Conservation (phyloP, 2,113 vertebrate genomes). For the Sinosuthora webbiana region DNA sequence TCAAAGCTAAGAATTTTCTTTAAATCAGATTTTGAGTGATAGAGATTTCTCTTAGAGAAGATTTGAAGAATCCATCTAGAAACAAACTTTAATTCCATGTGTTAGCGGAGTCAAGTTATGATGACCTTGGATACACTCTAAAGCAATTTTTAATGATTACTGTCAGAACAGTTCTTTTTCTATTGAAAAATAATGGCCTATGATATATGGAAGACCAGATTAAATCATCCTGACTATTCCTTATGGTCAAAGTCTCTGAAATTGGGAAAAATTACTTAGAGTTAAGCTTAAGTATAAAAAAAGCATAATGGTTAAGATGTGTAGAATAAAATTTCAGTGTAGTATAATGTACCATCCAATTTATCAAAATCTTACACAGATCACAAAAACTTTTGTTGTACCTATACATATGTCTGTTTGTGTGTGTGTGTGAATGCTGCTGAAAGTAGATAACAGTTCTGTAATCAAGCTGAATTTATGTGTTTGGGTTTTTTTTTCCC, state of each 20-base stretch:
- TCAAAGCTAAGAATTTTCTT: neutral
- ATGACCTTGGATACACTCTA: neutral
- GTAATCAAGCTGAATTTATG: neutral
- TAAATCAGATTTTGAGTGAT: neutral
- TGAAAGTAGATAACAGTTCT: neutral
- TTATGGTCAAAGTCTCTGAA: neutral
- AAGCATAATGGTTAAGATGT: neutral
- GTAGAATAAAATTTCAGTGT: neutral
- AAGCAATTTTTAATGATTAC: conserved; percentile 12
- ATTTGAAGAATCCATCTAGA: neutral
- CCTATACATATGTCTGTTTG: neutral
- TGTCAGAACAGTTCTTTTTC: neutral
- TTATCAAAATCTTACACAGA: neutral
- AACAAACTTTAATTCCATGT: neutral
- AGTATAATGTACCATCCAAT: neutral
- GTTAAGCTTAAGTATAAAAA: neutral
- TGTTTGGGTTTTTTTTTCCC: neutral
- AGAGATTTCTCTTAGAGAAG: neutral
- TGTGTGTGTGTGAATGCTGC: neutral
- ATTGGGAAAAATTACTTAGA: neutral
- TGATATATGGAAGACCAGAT: neutral
- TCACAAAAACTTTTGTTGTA: neutral
- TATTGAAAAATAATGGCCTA: neutral
- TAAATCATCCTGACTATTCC: neutral
- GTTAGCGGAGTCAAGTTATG: neutral